phyloP scores from a whole-genome alignment of 2,888 invertebrate genomes.

The Eupithecia centaureata region DNA sequence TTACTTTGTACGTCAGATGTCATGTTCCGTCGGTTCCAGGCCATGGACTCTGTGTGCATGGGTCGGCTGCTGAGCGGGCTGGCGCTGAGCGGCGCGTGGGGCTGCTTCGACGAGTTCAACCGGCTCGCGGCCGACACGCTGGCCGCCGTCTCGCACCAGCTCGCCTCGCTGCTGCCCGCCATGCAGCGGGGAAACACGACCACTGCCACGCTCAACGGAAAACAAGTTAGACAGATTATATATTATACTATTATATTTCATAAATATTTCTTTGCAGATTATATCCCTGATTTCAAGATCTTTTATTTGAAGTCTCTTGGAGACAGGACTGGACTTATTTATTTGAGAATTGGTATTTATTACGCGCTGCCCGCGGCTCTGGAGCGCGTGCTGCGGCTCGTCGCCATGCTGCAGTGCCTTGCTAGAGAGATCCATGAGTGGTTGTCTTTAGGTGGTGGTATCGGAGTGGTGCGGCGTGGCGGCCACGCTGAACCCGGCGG shows the following conservation, averaged over 20 bases:
- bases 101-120: slow-evolving; percentile 99
- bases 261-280: too few species aligned
- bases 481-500: slow-evolving; percentile 98
- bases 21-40: slow-evolving; percentile 77
- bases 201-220: slow-evolving; percentile 68
- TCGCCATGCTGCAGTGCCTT: slow-evolving; percentile 96
- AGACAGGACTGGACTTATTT: too few species aligned
- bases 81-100: slow-evolving; percentile 98
- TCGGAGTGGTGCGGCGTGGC: too few species aligned
- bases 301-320: too few species aligned
- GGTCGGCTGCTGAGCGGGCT: slow-evolving; percentile 96
- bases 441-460: slow-evolving; percentile 84
- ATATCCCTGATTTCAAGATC: too few species aligned
- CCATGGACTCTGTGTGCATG: slow-evolving; percentile 97
- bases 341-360: too few species aligned
- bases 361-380: too few species aligned
- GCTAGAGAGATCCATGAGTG: slow-evolving; percentile 85
- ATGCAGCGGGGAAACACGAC: slow-evolving; percentile 55
- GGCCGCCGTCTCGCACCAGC: slow-evolving; percentile 97
- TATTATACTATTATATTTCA: background rate
- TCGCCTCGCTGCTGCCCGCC: slow-evolving; percentile 95
- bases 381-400: too few species aligned
- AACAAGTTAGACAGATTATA: slow-evolving; percentile 56
- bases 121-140: slow-evolving; percentile 96
- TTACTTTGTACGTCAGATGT: too few species aligned